Evolutionary conservation across 2,113 vertebrate species (phyloP).

Genomic region (Nycticorax nycticorax): DNA sequence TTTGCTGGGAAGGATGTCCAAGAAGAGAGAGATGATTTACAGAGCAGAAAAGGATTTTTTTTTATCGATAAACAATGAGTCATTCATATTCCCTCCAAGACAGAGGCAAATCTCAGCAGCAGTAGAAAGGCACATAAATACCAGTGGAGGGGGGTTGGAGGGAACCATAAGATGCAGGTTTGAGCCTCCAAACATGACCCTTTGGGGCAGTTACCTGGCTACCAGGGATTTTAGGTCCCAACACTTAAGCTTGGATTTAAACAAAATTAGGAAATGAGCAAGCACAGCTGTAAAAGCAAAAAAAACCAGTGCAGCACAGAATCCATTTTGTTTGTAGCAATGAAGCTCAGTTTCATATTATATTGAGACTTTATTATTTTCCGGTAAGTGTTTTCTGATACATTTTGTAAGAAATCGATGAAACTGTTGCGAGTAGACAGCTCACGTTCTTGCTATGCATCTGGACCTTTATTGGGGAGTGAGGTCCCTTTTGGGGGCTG

Average conservation of each 20-base stretch:
- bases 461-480: constrained; percentile 1
- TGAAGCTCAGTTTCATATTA: not conserved
- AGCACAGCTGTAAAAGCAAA: not conserved
- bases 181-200: not conserved
- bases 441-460: not conserved
- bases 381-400: not conserved
- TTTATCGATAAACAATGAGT: constrained; percentile 34
- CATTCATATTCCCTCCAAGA: not conserved
- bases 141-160: not conserved
- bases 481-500: not conserved
- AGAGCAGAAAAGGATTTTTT: not conserved
- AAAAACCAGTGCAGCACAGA: not conserved
- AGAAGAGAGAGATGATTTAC: not conserved
- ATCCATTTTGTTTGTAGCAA: not conserved
- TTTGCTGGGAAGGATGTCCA: not conserved
- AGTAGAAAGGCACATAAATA: not conserved
- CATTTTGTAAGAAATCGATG: not conserved
- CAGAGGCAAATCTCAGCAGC: not conserved
- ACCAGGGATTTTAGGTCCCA: not conserved
- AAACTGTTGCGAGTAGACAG: not conserved
- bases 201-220: not conserved
- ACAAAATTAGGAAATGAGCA: not conserved
- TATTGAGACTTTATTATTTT: not conserved
- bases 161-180: not conserved
- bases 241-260: not conserved